Conservation (phyloP, 37 sponge, comb jelly and placozoan species). For the Geodia barretti region DNA sequence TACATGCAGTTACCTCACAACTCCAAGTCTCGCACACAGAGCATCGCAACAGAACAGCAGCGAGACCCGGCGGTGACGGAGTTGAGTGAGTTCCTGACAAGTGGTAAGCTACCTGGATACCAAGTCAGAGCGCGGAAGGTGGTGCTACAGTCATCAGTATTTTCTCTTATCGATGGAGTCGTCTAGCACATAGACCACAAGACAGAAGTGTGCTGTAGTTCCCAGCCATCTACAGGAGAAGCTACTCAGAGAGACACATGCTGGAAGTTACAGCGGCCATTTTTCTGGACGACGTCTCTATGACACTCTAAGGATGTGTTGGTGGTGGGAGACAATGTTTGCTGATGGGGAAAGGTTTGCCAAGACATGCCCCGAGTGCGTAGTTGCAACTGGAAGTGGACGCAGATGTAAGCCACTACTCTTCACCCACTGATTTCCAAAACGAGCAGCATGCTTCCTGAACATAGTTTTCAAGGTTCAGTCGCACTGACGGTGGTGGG, state of each 20-base stretch:
- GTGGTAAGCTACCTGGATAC: slow-evolving; percentile 20
- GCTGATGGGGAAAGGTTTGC: background rate
- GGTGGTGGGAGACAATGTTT: slow-evolving; percentile 66
- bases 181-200: slow-evolving; percentile 41
- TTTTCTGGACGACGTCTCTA: slow-evolving; percentile 43
- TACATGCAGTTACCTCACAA: too few relatives aligned
- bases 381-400: slow-evolving; percentile 11
- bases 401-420: slow-evolving; percentile 17
- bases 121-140: slow-evolving; percentile 19
- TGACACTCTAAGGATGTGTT: background rate
- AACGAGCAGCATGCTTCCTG: too few relatives aligned
- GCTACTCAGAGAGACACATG: slow-evolving; percentile 11
- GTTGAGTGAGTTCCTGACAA: slow-evolving; percentile 22
- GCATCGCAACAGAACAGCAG: background rate
- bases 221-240: slow-evolving; percentile 17
- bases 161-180: slow-evolving; percentile 15
- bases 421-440: too few relatives aligned
- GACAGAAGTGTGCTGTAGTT: slow-evolving; percentile 22
- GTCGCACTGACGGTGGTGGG: too few relatives aligned
- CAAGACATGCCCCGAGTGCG: slow-evolving; percentile 49
- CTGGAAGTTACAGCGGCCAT: slow-evolving; percentile 32
- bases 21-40: too few relatives aligned
- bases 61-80: slow-evolving; percentile 27
- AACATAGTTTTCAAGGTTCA: too few relatives aligned
- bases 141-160: slow-evolving; percentile 16